phyloP scores from a whole-genome alignment of 2,888 invertebrate species.

The Pristionchus arcanus region DNA sequence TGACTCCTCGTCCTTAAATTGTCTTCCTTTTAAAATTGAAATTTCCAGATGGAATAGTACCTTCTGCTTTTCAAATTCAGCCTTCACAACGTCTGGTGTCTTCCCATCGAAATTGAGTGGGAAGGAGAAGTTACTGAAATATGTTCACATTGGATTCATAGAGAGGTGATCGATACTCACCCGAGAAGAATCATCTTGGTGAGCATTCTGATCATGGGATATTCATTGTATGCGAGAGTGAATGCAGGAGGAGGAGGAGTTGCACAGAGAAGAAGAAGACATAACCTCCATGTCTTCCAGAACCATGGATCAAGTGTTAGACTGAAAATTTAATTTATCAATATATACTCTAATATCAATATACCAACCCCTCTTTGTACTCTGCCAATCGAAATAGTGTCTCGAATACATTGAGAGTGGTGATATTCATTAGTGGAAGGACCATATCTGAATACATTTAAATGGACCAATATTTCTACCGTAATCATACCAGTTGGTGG shows the following conservation, averaged over 20 bases:
- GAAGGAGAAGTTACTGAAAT: constrained; percentile 30
- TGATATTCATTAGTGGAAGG: constrained; percentile 1
- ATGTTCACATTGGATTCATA: no score
- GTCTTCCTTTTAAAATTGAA: neutral
- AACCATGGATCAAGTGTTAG: neutral
- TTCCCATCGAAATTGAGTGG: constrained; percentile 39
- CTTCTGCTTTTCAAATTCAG: neutral
- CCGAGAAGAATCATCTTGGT: constrained; percentile 23
- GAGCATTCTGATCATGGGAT: constrained; percentile 43
- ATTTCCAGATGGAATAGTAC: neutral
- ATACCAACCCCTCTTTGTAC: neutral
- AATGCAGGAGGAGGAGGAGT: constrained; percentile 24
- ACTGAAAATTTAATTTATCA: neutral
- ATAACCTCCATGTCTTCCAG: constrained; percentile 22
- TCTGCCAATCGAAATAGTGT: constrained; percentile 16
- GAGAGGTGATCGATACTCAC: neutral
- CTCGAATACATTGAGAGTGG: constrained; percentile 24
- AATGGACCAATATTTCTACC: neutral
- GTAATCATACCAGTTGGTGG: neutral
- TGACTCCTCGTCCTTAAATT: neutral
- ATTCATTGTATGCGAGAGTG: constrained; percentile 10
- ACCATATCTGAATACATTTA: neutral
- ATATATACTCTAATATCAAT: neutral
- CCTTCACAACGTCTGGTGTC: neutral
- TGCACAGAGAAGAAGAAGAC: neutral